A percentile compares a stretch with the other conserved stretches of the same genome.
Evolutionary conservation across 1,140 invertebrate genomes (phyloP).

Genomic region (Neoseiulus cucumeris): DNA sequence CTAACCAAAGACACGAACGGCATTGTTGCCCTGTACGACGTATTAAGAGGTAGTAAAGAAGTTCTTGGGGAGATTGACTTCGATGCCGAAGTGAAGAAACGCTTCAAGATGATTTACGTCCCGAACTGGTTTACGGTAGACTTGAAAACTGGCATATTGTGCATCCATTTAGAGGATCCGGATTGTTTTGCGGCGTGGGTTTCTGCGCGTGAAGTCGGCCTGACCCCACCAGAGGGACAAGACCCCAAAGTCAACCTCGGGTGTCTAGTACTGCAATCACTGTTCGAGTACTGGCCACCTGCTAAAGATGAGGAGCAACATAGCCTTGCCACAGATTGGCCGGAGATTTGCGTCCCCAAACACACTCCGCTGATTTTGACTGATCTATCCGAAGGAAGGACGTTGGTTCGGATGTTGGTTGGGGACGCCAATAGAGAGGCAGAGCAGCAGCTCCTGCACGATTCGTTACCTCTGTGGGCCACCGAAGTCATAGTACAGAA

Average conservation of each 20-base stretch:
- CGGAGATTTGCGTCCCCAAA: slow-evolving; percentile 51
- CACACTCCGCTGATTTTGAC: slow-evolving; percentile 87
- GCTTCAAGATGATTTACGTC: slow-evolving; percentile 82
- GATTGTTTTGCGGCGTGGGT: slow-evolving; percentile 98
- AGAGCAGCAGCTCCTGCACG: slow-evolving; percentile 72
- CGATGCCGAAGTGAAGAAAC: slow-evolving; percentile 80
- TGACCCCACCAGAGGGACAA: slow-evolving; percentile 48
- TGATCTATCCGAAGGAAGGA: slow-evolving; percentile 71
- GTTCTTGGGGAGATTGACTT: slow-evolving; percentile 78
- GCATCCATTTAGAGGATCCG: slow-evolving; percentile 91
- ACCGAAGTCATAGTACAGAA: slow-evolving; percentile 74
- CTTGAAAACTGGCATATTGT: slow-evolving; percentile 93
- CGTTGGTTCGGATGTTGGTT: slow-evolving; percentile 68
- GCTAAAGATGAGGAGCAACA: slow-evolving; percentile 21
- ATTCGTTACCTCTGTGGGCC: slow-evolving; percentile 90
- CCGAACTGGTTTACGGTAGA: slow-evolving; percentile 99
- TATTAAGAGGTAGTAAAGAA: slow-evolving; percentile 57
- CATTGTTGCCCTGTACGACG: slow-evolving; percentile 89
- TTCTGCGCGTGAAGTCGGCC: slow-evolving; percentile 76
- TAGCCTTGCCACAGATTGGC: slow-evolving; percentile 1
- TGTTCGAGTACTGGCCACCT: slow-evolving; percentile 85
- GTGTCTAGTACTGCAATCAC: slow-evolving; percentile 69
- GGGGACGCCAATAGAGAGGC: slow-evolving; percentile 86
- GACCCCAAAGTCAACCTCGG: slow-evolving; percentile 82
- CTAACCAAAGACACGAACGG: slow-evolving; percentile 89